These are phyloP conservation scores for Monarcha castaneiventris DNA, from an alignment of 2,113 vertebrate species.

Conservation along the genomic window DNA sequence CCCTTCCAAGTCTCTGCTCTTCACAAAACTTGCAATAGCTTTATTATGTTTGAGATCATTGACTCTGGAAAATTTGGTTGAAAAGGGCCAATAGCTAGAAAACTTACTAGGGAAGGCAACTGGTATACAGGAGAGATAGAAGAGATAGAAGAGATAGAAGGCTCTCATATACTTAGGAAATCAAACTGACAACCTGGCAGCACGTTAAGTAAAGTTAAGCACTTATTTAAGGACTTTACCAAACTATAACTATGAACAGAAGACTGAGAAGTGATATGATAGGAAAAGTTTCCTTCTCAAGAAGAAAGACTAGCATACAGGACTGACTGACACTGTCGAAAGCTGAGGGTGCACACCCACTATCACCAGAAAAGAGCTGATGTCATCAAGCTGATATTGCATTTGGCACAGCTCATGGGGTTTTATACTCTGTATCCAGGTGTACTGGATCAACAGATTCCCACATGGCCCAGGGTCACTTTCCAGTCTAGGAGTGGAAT, in stretches of 20 bases:
- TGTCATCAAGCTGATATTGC: not conserved
- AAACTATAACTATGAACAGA: not conserved
- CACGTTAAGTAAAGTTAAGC: not conserved
- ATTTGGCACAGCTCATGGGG: not conserved
- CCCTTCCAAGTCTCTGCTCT: not conserved
- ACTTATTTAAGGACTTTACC: not conserved
- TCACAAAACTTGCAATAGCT: not conserved
- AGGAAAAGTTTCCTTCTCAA: not conserved
- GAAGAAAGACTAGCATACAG: not conserved
- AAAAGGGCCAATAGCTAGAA: not conserved
- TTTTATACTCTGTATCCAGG: not conserved
- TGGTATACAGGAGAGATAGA: not conserved
- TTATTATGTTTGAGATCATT: not conserved
- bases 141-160: not conserved
- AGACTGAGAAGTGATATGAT: not conserved
- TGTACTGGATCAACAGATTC: not conserved
- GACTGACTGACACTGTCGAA: not conserved
- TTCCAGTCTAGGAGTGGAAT: not conserved
- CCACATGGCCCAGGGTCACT: accelerated
- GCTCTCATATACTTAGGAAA: not conserved
- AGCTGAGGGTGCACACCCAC: not conserved
- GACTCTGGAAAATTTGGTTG: not conserved
- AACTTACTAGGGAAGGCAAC: not conserved
- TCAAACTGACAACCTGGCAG: not conserved
- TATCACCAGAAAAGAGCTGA: not conserved